A percentile compares a stretch with the other conserved stretches of the same genome.
Conservation (phyloP, 1,140 invertebrate genomes). For the Trichogramma pretiosum region DNA sequence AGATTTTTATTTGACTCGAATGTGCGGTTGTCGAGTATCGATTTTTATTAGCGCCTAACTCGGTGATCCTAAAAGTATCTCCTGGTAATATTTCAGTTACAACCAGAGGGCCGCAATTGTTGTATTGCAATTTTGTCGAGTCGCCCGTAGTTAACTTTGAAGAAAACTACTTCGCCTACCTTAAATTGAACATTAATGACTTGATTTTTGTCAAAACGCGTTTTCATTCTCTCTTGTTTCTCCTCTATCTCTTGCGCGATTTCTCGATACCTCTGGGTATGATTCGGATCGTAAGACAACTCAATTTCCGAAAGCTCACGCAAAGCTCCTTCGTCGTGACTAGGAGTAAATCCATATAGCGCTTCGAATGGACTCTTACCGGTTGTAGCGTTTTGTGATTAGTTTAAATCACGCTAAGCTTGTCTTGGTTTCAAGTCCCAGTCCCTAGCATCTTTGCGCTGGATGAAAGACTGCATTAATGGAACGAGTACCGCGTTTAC, state of each 20-base stretch:
- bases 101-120: conserved; percentile 23
- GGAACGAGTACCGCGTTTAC: conserved; percentile 5
- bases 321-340: conserved; percentile 3
- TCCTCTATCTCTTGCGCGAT: conserved; percentile 3
- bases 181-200: conserved; percentile 13
- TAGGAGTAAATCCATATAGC: conserved; percentile 7
- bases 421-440: conserved; percentile 2
- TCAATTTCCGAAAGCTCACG: background rate
- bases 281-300: background rate
- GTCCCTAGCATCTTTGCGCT: background rate
- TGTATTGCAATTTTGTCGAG: conserved; percentile 21
- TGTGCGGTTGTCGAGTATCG: background rate
- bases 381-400: conserved; percentile 2
- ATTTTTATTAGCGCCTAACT: background rate
- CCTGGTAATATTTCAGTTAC: conserved; percentile 21
- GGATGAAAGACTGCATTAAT: background rate
- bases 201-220: conserved; percentile 8
- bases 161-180: conserved; percentile 21
- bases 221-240: conserved; percentile 12
- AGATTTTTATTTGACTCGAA: background rate
- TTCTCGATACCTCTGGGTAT: background rate
- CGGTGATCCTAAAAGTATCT: conserved; percentile 21
- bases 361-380: conserved; percentile 10
- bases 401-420: conserved; percentile 12
- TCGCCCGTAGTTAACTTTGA: conserved; percentile 20